Base-by-base conservation (phyloP, 2,113 vertebrate species). In the Toxotes chatareus region DNA sequence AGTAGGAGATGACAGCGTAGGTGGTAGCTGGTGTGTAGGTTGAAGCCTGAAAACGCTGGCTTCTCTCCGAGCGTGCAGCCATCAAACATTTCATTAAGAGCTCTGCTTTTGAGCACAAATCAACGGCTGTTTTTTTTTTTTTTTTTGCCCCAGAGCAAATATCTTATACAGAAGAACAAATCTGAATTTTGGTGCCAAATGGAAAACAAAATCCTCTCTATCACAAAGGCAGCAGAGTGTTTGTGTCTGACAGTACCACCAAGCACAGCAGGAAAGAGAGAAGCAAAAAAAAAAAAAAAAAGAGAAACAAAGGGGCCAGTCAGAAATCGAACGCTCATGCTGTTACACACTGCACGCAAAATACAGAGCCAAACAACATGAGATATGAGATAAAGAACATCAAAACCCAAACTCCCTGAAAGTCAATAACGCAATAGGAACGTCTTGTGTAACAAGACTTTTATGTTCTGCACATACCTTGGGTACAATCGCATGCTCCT, bases 401-500 rank as follows among this genome's bases (percentile, higher is more conserved):
- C 44, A 40, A 75, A 67, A 57, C 13, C 16, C 17, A 23, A 59
- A 68, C 16, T 6, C 44, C 44, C 7, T 3, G 7, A 21, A 1
- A 10, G n/a, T n/a, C 4, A 6, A 12, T 6, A 68, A 16, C 14
- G 60, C 16, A 27, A 27, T 27, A 27, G 27, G 27, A 27, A 27
- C 27, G 1, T 27, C 27, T 27, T 27, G 27, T 27, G 27, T 27
- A 27, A 27, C 27, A 8, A 75, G 61, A 7, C 36, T 46, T 34
- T 19, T 5, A 34, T 46, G 17, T 62, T 14, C 4, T 49, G 56
- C 88, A 87, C 79, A 86, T 94, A 99, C 98, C 95, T 95, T 98
- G 96, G 59, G 92, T 93, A 88, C 98, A 99, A 90, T 99, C 97
- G 21, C 98, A 99, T 0, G 93, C 93, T 62, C 98, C 98, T 85